Evolutionary conservation across 2,797 vertebrate species (phyloP).

Genomic region (Hephaestus fuliginosus): DNA sequence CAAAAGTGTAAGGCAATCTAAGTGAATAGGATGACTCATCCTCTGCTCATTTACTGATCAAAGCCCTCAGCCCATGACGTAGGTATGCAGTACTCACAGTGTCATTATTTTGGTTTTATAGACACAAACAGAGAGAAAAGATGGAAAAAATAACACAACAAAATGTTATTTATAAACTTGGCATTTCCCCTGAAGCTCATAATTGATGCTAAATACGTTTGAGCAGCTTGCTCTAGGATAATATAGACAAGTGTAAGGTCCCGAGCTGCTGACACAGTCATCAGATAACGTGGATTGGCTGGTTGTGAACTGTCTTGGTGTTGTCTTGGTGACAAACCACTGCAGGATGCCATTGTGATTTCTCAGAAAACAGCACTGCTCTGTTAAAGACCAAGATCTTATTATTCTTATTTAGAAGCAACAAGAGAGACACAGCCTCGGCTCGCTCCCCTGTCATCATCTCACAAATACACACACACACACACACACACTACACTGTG

Average conservation of each 20-base stretch:
- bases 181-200: slow-evolving; percentile 61
- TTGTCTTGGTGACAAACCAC: slow-evolving; percentile 53
- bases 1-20: slow-evolving; percentile 57
- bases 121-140: slow-evolving; percentile 49
- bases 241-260: slow-evolving; percentile 33
- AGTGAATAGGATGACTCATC: slow-evolving; percentile 76
- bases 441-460: slow-evolving; percentile 29
- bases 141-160: slow-evolving; percentile 30
- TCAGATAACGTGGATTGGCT: slow-evolving; percentile 55
- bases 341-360: slow-evolving; percentile 54
- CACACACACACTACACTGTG: slow-evolving; percentile 33
- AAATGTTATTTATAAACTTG: slow-evolving; percentile 70
- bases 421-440: slow-evolving; percentile 23
- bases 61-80: slow-evolving; percentile 70
- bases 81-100: slow-evolving; percentile 30
- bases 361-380: slow-evolving; percentile 42
- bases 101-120: slow-evolving; percentile 60
- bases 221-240: slow-evolving; percentile 41
- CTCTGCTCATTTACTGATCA: slow-evolving; percentile 67
- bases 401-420: slow-evolving; percentile 53
- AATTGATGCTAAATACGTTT: slow-evolving; percentile 49
- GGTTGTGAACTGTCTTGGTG: slow-evolving; percentile 45
- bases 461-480: slow-evolving; percentile 13
- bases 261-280: slow-evolving; percentile 31
- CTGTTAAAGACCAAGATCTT: slow-evolving; percentile 37